A percentile compares a stretch with the other conserved stretches of the same genome.
Conservation (phyloP, 2,113 vertebrate species). For the Takifugu bimaculatus region DNA sequence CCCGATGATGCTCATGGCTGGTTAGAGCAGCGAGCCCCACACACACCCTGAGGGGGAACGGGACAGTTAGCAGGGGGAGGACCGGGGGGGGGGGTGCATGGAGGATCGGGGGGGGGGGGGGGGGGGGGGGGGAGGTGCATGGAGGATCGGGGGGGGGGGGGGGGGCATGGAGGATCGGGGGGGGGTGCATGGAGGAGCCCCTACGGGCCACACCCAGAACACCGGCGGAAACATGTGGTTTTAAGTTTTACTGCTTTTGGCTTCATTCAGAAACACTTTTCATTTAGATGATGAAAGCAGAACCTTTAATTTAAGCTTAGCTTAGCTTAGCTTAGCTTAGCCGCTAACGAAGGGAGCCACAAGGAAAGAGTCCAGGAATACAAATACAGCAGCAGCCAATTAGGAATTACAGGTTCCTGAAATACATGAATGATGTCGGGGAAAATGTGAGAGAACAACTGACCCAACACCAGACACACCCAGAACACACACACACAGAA, state of each 20-base stretch:
- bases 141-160: not conserved
- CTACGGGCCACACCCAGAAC: constrained; percentile 33
- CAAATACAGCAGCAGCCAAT: constrained; percentile 13
- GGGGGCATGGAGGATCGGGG: no score
- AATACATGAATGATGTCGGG: constrained; percentile 30
- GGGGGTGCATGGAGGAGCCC: constrained; percentile 1
- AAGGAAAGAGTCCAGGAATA: constrained; percentile 6
- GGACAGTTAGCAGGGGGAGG: constrained; percentile 27
- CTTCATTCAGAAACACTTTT: no score
- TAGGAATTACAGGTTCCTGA: constrained; percentile 23
- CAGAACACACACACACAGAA: constrained; percentile 52
- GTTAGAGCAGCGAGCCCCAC: constrained; percentile 61
- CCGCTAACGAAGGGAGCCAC: not conserved
- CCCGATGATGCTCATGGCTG: constrained; percentile 83
- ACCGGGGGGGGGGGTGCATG: no score
- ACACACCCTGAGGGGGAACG: constrained; percentile 38
- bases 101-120: no score
- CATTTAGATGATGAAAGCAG: no score
- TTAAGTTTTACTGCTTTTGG: no score
- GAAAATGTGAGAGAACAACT: constrained; percentile 18
- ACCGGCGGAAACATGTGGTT: no score
- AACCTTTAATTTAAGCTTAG: not conserved
- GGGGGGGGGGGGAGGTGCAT: no score
- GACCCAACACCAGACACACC: constrained; percentile 31
- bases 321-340: no score